Conservation (phyloP, 2,797 vertebrate genomes). For the Pipistrellus nathusii region DNA sequence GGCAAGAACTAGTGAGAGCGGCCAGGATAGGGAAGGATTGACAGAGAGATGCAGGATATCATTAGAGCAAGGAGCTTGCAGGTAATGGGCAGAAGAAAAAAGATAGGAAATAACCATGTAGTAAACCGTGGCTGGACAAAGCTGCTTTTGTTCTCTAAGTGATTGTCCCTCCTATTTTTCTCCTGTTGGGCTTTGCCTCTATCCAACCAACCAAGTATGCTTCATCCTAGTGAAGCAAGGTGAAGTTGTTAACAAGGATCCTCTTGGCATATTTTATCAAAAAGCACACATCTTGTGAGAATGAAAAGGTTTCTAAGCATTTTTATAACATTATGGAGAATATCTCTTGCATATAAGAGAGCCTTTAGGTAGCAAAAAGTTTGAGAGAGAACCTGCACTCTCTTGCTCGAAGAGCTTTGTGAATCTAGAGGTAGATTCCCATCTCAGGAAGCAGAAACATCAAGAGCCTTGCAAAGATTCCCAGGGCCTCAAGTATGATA, state of each 20-base stretch:
- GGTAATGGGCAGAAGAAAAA: background rate
- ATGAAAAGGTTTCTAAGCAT: background rate
- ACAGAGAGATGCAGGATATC: background rate
- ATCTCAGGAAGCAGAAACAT: background rate
- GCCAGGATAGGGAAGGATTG: background rate
- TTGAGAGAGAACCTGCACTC: background rate
- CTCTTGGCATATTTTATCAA: background rate
- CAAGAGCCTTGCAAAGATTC: background rate
- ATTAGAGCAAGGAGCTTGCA: background rate
- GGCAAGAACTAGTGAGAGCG: background rate
- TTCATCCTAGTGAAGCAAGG: background rate
- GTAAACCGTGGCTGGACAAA: background rate
- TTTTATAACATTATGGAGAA: background rate
- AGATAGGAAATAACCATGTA: background rate
- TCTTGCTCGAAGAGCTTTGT: background rate
- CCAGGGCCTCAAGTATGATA: background rate
- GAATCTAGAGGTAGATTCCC: background rate
- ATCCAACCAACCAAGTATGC: background rate
- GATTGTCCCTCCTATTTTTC: background rate
- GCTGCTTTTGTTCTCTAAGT: background rate
- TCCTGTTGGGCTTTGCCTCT: background rate
- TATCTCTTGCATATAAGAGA: background rate
- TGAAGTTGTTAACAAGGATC: background rate
- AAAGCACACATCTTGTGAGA: background rate
- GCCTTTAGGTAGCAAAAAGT: background rate